Percentiles rank a stretch among this genome's conserved stretches.
phyloP scores from a whole-genome alignment of 2,888 invertebrate genomes.

The Drosophila setosimentum region DNA sequence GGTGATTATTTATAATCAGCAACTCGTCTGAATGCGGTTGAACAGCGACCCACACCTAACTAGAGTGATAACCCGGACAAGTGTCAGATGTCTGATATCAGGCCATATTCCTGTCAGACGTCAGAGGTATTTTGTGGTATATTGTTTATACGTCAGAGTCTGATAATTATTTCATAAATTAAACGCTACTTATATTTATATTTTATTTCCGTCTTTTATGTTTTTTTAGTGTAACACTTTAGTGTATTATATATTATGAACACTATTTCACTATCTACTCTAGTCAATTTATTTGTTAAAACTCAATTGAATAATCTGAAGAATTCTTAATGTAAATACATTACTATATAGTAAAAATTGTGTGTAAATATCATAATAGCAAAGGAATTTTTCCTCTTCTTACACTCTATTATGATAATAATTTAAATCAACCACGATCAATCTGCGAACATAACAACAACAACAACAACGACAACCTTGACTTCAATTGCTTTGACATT shows the following conservation, averaged over 20 bases:
- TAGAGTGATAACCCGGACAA: background rate
- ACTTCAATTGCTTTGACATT: slow-evolving; percentile 65
- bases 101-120: too few relatives aligned
- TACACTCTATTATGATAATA: background rate
- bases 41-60: background rate
- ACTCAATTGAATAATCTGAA: background rate
- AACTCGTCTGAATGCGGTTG: background rate
- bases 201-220: too few relatives aligned
- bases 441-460: slow-evolving; percentile 38
- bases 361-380: too few relatives aligned
- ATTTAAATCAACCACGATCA: slow-evolving; percentile 43
- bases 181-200: background rate
- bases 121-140: background rate
- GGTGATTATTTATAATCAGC: background rate
- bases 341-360: background rate
- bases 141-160: background rate
- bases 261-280: background rate
- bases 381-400: too few relatives aligned
- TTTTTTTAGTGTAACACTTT: background rate
- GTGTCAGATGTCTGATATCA: background rate
- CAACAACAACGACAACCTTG: background rate
- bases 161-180: background rate
- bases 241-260: background rate
- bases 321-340: too few relatives aligned
- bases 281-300: background rate